Conservation (phyloP, 2,113 vertebrate species). For the Micromys minutus region DNA sequence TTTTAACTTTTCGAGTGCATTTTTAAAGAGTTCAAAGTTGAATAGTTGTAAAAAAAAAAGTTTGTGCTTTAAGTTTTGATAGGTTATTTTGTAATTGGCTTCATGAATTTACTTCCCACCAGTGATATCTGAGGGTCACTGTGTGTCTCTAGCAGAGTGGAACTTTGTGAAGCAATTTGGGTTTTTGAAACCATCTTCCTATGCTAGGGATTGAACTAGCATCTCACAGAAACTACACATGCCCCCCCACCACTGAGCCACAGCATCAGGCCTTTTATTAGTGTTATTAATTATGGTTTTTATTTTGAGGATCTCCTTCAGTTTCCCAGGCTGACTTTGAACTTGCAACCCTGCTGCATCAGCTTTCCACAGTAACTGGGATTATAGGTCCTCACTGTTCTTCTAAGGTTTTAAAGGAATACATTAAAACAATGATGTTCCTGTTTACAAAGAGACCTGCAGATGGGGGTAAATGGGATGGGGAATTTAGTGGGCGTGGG, state of each 20-base stretch:
- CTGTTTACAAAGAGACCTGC: background rate
- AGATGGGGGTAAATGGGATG: background rate
- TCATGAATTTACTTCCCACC: background rate
- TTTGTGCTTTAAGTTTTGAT: slow-evolving; percentile 19
- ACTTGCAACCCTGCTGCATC: background rate
- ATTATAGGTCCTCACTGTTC: background rate
- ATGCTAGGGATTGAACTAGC: background rate
- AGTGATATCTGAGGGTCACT: background rate
- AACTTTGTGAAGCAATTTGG: background rate
- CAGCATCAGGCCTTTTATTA: background rate
- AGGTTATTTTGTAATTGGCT: slow-evolving; percentile 13
- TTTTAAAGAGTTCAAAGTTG: background rate
- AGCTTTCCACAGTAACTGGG: background rate
- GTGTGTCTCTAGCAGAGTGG: slow-evolving; percentile 41
- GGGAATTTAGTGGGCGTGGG: background rate
- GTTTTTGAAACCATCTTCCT: background rate
- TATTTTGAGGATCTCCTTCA: background rate
- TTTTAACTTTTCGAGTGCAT: slow-evolving; percentile 50
- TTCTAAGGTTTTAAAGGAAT: background rate
- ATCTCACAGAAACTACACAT: background rate
- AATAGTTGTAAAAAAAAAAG: background rate
- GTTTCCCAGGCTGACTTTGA: background rate
- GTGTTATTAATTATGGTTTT: background rate
- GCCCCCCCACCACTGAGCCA: too few relatives aligned
- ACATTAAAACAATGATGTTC: background rate